Conservation (phyloP, 1,140 invertebrate species). For the Panulirus ornatus region DNA sequence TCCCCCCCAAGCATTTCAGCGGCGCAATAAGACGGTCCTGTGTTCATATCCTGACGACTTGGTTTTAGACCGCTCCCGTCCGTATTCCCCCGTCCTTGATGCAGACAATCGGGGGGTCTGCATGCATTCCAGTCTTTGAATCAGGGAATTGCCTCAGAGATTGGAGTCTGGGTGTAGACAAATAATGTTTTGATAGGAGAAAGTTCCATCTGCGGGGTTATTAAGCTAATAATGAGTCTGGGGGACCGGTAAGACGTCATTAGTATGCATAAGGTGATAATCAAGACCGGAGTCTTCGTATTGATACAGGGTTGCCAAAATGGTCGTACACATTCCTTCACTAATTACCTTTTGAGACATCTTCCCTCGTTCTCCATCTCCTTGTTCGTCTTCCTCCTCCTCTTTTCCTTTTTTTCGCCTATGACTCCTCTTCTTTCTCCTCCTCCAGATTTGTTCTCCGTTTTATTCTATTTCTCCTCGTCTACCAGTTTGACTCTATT, state of each 20-base stretch:
- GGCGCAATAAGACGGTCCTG: no score
- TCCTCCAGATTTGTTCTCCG: neutral
- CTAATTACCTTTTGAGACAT: constrained; percentile 17
- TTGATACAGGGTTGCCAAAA: constrained; percentile 43
- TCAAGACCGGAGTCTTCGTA: constrained; percentile 2
- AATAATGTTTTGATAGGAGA: constrained; percentile 53
- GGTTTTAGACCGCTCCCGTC: neutral
- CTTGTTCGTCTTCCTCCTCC: neutral
- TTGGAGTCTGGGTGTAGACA: constrained; percentile 29
- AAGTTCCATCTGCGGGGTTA: constrained; percentile 47
- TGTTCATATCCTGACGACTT: no score
- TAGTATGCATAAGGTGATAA: constrained; percentile 66
- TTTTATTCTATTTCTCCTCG: neutral
- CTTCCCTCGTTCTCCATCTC: neutral
- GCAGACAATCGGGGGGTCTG: neutral
- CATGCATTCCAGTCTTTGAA: neutral
- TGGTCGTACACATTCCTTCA: neutral
- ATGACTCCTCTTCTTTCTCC: neutral
- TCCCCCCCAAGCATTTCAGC: no score
- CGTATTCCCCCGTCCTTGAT: neutral
- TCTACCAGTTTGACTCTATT: neutral
- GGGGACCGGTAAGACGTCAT: constrained; percentile 47
- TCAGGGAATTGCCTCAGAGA: constrained; percentile 42
- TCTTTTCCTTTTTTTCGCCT: neutral
- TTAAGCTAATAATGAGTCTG: constrained; percentile 29